Conservation (phyloP, 2,113 vertebrate genomes). For the Coptodon rendalli region DNA sequence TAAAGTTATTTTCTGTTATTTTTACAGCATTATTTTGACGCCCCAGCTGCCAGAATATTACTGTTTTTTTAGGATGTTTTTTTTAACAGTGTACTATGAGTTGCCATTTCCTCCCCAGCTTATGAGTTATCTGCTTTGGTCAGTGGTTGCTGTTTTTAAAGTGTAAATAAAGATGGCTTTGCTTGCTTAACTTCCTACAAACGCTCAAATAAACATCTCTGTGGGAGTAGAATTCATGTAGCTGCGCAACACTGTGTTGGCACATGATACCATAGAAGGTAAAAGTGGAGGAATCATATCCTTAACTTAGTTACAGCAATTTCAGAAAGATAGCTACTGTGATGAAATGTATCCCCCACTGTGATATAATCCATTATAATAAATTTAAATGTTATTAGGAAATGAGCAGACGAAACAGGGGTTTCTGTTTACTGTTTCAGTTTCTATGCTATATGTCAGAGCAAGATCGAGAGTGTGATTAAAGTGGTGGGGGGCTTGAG, state of each 20-base stretch:
- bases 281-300: background rate
- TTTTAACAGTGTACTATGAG: no score
- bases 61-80: no score
- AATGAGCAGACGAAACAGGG: background rate
- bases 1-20: no score
- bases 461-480: background rate
- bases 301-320: background rate
- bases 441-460: background rate
- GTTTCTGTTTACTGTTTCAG: background rate
- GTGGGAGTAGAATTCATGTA: background rate
- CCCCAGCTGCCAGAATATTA: no score
- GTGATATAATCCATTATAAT: background rate
- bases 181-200: background rate
- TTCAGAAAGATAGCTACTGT: background rate
- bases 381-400: background rate
- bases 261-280: background rate
- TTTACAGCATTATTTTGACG: no score
- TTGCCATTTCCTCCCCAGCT: background rate
- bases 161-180: background rate
- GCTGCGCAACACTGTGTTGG: background rate
- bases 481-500: background rate
- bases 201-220: background rate
- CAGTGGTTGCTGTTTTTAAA: background rate
- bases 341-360: background rate
- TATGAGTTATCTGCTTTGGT: background rate